Evolutionary conservation across 2,113 vertebrate species (phyloP).

Genomic region (Seriola rivoliana): DNA sequence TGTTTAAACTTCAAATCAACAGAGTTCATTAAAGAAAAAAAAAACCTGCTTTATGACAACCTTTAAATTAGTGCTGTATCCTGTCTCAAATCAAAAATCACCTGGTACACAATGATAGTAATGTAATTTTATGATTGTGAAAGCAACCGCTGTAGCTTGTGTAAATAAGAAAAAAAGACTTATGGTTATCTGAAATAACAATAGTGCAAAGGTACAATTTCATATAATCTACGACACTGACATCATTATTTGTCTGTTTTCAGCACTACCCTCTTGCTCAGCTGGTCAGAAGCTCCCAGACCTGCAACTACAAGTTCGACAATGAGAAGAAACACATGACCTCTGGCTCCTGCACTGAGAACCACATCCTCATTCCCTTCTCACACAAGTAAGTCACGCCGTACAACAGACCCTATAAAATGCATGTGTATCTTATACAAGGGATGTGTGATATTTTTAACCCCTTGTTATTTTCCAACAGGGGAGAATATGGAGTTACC

Average conservation of each 20-base stretch:
- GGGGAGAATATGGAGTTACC: slow-evolving; percentile 87
- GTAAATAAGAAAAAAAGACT: too few relatives aligned
- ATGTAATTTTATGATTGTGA: neutral
- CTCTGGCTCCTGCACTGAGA: slow-evolving; percentile 89
- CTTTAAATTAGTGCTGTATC: neutral
- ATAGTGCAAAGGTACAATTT: neutral
- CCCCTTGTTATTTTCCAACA: slow-evolving; percentile 58
- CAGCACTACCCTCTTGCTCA: slow-evolving; percentile 87
- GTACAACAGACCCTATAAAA: neutral
- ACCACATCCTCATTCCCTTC: slow-evolving; percentile 91
- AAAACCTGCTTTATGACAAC: neutral
- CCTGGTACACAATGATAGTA: neutral
- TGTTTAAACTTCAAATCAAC: neutral
- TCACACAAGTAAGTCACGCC: slow-evolving; percentile 88
- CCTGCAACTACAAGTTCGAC: slow-evolving; percentile 92
- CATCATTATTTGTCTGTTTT: slow-evolving; percentile 12
- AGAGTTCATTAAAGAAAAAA: neutral
- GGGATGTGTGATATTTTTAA: neutral
- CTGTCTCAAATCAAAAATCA: neutral
- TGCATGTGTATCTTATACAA: neutral
- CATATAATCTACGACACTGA: neutral
- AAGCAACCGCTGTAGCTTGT: neutral
- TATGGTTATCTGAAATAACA: too few relatives aligned
- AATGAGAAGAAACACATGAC: slow-evolving; percentile 88
- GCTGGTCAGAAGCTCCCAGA: slow-evolving; percentile 90